Evolutionary conservation across 2,888 invertebrate species (phyloP).

Genomic region (Fragum fragum): DNA sequence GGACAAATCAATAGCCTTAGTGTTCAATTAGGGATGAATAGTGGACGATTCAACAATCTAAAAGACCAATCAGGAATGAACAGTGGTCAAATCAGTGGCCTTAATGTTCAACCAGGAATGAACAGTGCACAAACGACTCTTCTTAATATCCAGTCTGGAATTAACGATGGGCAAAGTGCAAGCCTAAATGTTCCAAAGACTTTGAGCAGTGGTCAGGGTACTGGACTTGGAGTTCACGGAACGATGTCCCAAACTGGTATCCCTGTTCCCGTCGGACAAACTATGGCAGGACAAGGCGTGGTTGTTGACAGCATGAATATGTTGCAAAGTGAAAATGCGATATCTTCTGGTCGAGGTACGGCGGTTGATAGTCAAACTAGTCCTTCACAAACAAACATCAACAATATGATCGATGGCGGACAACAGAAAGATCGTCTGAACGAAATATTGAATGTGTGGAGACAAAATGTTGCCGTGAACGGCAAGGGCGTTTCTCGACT

Average conservation of each 20-base stretch:
- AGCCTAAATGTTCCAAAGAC: not conserved
- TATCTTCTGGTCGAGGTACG: not conserved
- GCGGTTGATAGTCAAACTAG: not conserved
- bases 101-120: not conserved
- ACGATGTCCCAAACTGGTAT: not conserved
- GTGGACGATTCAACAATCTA: not conserved
- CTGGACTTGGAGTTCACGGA: not conserved
- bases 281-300: not conserved
- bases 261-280: not conserved
- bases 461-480: slow-evolving; percentile 1
- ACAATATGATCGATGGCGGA: not conserved
- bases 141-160: not conserved
- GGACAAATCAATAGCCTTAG: not conserved
- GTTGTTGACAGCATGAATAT: not conserved
- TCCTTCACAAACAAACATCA: slow-evolving; percentile 1
- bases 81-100: not conserved
- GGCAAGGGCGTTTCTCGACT: slow-evolving; percentile 4
- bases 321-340: not conserved
- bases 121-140: not conserved
- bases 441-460: slow-evolving; percentile 14
- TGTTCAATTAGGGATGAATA: not conserved
- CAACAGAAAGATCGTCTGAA: not conserved
- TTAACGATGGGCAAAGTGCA: not conserved
- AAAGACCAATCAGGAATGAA: not conserved
- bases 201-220: no score